Evolutionary conservation across 2,888 invertebrate species (phyloP), one percentile per base, ranked within the genome.

Genomic region (Cerastis leucographa): DNA sequence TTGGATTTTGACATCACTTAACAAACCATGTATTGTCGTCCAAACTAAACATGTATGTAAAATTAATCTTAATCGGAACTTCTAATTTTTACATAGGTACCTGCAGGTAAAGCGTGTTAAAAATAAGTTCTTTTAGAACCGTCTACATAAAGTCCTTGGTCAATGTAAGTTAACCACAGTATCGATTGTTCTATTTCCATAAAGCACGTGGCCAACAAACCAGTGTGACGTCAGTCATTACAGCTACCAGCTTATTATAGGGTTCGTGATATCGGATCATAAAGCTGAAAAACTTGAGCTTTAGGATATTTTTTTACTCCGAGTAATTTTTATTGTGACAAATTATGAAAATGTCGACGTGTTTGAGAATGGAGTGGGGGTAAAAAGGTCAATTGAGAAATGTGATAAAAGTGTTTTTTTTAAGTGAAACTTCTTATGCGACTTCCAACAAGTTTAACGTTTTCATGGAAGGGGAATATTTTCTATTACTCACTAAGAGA

Each of bases 111-210:
- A 56, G n/a, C 12, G 2, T 2, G 17, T 59, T 59, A 25, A 59
- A 56, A 59, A 59, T 80, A 51, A 80, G 42, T 42, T 54, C 67
- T 42, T n/a, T n/a, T 35, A 12, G 40, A 17, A 17, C 22, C n/a
- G 22, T 29, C 56, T 25, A 14, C 56, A 51, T 51, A 42, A 4
- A 68, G 54, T 49, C 80, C 46, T 71, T 66, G 46, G 68, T 65
- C 35, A 3, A 17, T 35, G 62, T 35, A 49, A 40, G 22, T 64
- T 56, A 49, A 51, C 61, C 59, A 56, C 42, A 29, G 9, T 82
- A 85, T 85, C 19, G 82, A 83, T 76, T 51, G 17, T 62, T 85
- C 83, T 85, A 85, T 83, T 83, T 85, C 8, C 22, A 62, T 46
- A 19, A 1, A 56, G 0, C 22, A 71, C 76, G 76, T 71, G 62